These are phyloP conservation scores for Ameiurus melas DNA, from an alignment of 2,113 vertebrate species.

Conservation along the genomic window DNA sequence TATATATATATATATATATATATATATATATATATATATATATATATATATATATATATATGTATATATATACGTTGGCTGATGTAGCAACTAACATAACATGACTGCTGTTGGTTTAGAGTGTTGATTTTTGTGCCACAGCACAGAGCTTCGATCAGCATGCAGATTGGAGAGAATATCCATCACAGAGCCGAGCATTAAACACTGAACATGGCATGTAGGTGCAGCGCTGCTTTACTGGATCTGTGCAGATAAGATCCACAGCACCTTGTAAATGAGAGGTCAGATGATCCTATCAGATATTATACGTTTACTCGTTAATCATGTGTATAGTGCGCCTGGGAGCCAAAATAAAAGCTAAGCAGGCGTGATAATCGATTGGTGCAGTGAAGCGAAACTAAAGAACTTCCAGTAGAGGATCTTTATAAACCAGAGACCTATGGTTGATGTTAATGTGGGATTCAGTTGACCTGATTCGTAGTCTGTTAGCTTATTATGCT, in stretches of 20 bases:
- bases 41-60: no score
- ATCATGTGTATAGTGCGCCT: background rate
- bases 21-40: no score
- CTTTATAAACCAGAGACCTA: background rate
- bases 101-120: background rate
- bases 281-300: conserved; percentile 13
- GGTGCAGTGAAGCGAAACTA: background rate
- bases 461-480: background rate
- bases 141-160: background rate
- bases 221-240: background rate
- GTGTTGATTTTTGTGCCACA: background rate
- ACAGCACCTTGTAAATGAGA: background rate
- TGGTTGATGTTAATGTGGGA: background rate
- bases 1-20: no score
- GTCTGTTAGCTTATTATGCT: background rate
- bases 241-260: conserved; percentile 1
- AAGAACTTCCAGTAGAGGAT: background rate
- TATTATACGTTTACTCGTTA: conserved; percentile 9
- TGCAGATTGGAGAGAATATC: background rate
- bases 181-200: background rate
- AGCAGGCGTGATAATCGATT: background rate
- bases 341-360: background rate
- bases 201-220: background rate
- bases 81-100: background rate
- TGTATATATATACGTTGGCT: no score